Conservation (phyloP, 2,888 invertebrate genomes). For the Cheilosia pagana region DNA sequence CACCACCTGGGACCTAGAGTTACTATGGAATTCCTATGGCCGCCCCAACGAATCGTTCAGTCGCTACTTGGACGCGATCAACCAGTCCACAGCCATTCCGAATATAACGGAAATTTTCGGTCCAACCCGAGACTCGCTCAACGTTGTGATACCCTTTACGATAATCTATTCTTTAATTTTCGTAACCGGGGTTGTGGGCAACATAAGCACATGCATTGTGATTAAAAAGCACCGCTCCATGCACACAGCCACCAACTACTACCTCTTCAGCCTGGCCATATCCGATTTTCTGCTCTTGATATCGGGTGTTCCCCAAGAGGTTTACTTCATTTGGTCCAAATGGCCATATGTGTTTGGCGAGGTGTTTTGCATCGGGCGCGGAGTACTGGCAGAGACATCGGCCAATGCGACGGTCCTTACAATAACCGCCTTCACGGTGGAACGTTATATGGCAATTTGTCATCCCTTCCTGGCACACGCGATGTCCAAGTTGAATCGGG, state of each 20-base stretch:
- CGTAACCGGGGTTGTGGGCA: constrained; percentile 91
- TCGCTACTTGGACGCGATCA: constrained; percentile 53
- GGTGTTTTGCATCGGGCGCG: constrained; percentile 90
- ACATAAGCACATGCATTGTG: constrained; percentile 93
- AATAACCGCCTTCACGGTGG: constrained; percentile 93
- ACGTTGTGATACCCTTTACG: constrained; percentile 89
- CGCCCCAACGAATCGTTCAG: constrained; percentile 48
- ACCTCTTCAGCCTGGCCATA: constrained; percentile 92
- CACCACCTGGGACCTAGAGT: constrained; percentile 63
- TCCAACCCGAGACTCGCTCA: constrained; percentile 87
- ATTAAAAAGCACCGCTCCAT: constrained; percentile 92
- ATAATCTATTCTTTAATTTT: constrained; percentile 91
- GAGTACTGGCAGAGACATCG: constrained; percentile 91
- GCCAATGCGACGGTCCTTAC: constrained; percentile 91
- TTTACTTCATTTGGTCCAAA: constrained; percentile 90
- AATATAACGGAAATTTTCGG: constrained; percentile 77
- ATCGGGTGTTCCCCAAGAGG: constrained; percentile 89
- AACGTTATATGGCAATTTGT: constrained; percentile 87
- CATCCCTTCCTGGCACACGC: constrained; percentile 89
- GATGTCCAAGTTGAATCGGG: constrained; percentile 92
- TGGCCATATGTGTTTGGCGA: constrained; percentile 92
- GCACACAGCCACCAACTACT: constrained; percentile 92
- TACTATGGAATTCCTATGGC: constrained; percentile 52
- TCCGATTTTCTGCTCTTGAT: constrained; percentile 91
- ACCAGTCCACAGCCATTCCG: constrained; percentile 42